These are phyloP conservation scores for Catocala fraxini DNA, from an alignment of 2,888 invertebrate species.

Conservation along the genomic window DNA sequence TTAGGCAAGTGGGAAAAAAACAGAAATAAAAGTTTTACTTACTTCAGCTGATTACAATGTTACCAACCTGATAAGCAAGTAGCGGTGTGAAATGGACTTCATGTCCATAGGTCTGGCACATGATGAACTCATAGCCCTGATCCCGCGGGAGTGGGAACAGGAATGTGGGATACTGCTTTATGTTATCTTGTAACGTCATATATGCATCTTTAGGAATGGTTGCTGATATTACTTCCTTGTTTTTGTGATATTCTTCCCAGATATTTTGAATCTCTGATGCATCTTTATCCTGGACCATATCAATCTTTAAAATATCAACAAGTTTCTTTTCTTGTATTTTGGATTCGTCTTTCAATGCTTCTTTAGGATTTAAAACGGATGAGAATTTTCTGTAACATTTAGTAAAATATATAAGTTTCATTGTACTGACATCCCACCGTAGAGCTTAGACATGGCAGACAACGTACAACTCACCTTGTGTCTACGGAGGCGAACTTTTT, in stretches of 20 bases:
- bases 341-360: constrained; percentile 58
- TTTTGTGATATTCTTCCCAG: constrained; percentile 94
- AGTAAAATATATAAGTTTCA: too few species aligned
- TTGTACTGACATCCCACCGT: too few species aligned
- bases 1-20: too few species aligned
- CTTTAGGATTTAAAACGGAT: constrained; percentile 90
- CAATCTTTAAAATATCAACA: constrained; percentile 92
- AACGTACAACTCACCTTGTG: constrained; percentile 64
- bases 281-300: constrained; percentile 91
- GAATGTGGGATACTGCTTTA: constrained; percentile 90
- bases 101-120: constrained; percentile 91
- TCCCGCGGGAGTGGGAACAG: constrained; percentile 93
- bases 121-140: constrained; percentile 95
- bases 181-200: constrained; percentile 86
- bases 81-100: constrained; percentile 95
- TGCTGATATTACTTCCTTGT: constrained; percentile 92
- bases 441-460: too few species aligned
- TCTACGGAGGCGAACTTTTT: constrained; percentile 73
- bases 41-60: background rate
- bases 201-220: constrained; percentile 89
- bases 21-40: too few species aligned
- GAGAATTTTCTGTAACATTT: constrained; percentile 85
- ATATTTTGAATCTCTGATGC: constrained; percentile 91
- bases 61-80: constrained; percentile 92
- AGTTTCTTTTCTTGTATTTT: constrained; percentile 83